These are phyloP conservation scores for Eugnorisma glareosa DNA, from an alignment of 2,888 invertebrate species.

Conservation along the genomic window DNA sequence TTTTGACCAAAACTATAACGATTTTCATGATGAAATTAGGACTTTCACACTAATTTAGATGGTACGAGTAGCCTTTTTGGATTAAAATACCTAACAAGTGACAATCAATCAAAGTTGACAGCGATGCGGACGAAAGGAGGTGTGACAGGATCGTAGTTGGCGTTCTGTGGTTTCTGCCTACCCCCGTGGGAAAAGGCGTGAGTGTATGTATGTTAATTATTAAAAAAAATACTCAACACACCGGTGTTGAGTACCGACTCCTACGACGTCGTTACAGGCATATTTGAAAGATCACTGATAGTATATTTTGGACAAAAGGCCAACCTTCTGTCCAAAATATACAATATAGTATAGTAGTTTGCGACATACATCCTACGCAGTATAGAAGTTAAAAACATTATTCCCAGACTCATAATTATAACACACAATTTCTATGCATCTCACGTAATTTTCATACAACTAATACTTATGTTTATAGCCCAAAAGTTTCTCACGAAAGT, in stretches of 20 bases:
- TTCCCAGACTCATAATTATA: constrained; percentile 4
- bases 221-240: neutral
- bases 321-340: too few relatives aligned
- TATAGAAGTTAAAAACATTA: constrained; percentile 7
- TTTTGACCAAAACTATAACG: neutral
- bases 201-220: neutral
- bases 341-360: neutral
- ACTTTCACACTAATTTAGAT: neutral
- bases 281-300: neutral
- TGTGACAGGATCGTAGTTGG: neutral
- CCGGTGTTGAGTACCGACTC: too few relatives aligned
- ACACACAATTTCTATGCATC: constrained; percentile 6
- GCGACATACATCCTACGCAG: too few relatives aligned
- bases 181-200: neutral
- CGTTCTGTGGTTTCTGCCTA: neutral
- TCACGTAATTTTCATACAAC: constrained; percentile 40
- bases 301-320: neutral
- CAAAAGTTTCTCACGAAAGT: constrained; percentile 31
- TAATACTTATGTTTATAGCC: constrained; percentile 42
- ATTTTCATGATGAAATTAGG: neutral
- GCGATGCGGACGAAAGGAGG: neutral
- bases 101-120: neutral
- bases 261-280: neutral
- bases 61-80: neutral
- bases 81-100: neutral